Evolutionary conservation across 2,113 vertebrate species (phyloP), one percentile per base, ranked within the genome.

Genomic region (Pholis gunnellus): DNA sequence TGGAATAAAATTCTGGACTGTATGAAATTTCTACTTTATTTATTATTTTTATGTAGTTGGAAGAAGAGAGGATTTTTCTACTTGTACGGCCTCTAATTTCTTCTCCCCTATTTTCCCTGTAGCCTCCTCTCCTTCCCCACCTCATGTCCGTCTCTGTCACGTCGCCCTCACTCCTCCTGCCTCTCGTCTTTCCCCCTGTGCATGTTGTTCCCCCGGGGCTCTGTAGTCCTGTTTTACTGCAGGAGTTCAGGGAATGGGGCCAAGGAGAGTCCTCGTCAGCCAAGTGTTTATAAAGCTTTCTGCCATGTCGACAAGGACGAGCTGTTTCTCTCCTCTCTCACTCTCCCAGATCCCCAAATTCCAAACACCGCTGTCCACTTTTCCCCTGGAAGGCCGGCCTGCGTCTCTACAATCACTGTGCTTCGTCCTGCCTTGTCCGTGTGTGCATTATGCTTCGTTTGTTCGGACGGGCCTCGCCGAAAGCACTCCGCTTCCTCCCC

Each of bases 221-320:
- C 40, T 14, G 72, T n/a, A 57, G 79, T 72, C 70, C 72, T 92
- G 87, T 91, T 93, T 92, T 88, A 84, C 74, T 85, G 84, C 78
- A 79, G 87, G 86, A 84, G 86, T 88, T 89, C 84, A 81, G 86
- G 91, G 88, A 89, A 27, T 2, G 9, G 78, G 86, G 91, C 92
- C 93, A 94, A 94, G 92, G 92, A 92, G 88, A 94, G 75, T 84
- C 82, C 90, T 90, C 83, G 66, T 94, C 92, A 93, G 90, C 91
- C 85, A 81, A 91, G 91, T 91, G 90, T 93, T 93, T 90, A 90
- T 92, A 88, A 92, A 91, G 87, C 91, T 92, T 88, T 91, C 85
- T 89, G 89, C 81, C 92, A 86, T 87, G 89, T 92, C 89, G 86
- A 93, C 91, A 93, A 94, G 92, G 92, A 92, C 92, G 88, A 89